Conservation (phyloP, 2,113 vertebrate genomes). For the Platysternon megacephalum region DNA sequence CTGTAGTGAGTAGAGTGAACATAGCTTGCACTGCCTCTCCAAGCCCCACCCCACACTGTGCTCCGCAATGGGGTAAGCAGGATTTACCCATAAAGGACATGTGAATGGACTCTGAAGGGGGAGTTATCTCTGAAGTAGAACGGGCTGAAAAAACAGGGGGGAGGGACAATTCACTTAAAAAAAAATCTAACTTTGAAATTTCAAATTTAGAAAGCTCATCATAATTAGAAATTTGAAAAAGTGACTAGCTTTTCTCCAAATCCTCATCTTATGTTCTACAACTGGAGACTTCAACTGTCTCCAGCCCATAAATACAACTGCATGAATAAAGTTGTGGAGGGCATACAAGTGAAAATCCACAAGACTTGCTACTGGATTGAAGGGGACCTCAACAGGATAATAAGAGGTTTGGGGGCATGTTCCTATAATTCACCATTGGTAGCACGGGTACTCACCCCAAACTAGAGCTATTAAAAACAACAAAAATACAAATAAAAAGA, state of each 20-base stretch:
- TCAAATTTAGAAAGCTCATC: background rate
- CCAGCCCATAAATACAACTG: background rate
- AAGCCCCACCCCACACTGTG: background rate
- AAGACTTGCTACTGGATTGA: conserved; percentile 37
- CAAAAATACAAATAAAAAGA: background rate
- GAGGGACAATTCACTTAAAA: too few relatives aligned
- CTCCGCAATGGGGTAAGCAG: background rate
- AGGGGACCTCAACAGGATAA: conserved; percentile 43
- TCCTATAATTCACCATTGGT: background rate
- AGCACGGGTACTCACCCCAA: background rate
- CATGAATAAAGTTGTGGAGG: background rate
- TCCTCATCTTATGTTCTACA: background rate
- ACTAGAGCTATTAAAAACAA: background rate
- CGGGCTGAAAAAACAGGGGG: too few relatives aligned
- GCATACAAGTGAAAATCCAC: background rate
- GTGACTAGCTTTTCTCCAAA: background rate
- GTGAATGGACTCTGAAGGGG: background rate
- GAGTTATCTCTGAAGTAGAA: background rate
- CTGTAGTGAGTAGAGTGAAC: background rate
- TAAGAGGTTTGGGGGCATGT: background rate
- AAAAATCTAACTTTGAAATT: background rate
- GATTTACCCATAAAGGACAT: background rate
- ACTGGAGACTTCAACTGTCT: background rate
- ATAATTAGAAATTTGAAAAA: background rate
- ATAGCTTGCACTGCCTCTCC: background rate